These are phyloP conservation scores for Phallusia fumigata DNA, from an alignment of 23 tunicate species.

Conservation along the genomic window DNA sequence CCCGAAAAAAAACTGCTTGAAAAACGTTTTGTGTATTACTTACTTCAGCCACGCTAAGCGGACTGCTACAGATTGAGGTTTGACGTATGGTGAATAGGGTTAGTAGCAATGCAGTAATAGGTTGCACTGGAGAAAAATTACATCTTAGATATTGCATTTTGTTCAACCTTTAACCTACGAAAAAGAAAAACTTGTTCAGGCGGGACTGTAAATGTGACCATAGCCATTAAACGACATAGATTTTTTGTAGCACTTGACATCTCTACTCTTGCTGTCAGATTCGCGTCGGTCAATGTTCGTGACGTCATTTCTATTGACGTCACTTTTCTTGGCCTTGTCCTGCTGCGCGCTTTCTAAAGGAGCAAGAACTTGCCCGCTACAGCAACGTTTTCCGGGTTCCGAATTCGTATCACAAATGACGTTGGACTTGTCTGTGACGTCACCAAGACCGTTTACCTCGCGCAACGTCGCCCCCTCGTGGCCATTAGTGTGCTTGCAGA, in stretches of 20 bases:
- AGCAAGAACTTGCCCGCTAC: neutral
- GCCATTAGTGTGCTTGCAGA: neutral
- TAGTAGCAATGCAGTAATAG: too few species aligned
- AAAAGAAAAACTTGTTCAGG: neutral
- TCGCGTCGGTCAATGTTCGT: neutral
- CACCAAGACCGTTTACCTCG: neutral
- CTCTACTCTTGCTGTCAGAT: neutral
- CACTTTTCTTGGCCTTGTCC: neutral
- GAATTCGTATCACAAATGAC: neutral
- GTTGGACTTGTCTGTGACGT: neutral
- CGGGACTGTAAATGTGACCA: constrained; percentile 1
- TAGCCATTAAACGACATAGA: neutral
- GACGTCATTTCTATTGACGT: neutral
- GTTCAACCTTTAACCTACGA: too few species aligned
- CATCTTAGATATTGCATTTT: too few species aligned
- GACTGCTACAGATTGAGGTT: too few species aligned
- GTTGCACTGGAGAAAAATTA: too few species aligned
- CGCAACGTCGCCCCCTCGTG: neutral
- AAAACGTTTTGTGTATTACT: too few species aligned
- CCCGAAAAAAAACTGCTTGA: too few species aligned
- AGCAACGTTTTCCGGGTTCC: neutral
- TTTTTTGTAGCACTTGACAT: neutral
- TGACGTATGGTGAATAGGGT: too few species aligned
- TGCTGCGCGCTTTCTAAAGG: neutral
- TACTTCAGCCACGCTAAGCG: too few species aligned